Percentiles rank a stretch among this genome's conserved stretches.
Conservation (phyloP, 2,113 vertebrate species). For the Microtus ochrogaster region DNA sequence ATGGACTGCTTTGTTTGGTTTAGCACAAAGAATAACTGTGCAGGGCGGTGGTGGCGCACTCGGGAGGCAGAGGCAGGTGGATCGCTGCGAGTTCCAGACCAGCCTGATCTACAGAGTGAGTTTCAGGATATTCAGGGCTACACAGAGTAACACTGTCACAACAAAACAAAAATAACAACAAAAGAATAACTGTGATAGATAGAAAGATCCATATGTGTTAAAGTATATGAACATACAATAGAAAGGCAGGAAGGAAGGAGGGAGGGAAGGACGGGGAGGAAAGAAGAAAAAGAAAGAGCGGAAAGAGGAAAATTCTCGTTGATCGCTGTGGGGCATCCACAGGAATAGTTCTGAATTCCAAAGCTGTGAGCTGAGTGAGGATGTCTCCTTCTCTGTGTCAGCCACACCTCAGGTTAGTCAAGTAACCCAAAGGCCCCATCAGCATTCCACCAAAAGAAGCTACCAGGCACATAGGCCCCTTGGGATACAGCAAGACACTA, state of each 20-base stretch:
- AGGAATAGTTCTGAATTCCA: background rate
- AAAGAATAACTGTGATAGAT: background rate
- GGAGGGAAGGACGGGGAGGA: too few relatives aligned
- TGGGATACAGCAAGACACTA: fast-evolving
- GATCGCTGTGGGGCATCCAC: background rate
- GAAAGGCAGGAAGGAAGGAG: background rate
- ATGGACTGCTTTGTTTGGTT: background rate
- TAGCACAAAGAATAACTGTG: background rate
- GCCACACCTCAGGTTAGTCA: background rate
- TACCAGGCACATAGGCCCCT: fast-evolving
- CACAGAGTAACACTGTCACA: background rate
- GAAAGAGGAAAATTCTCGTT: background rate
- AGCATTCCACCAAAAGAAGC: fast-evolving
- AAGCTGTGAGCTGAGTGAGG: background rate
- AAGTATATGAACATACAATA: background rate
- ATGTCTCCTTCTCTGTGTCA: background rate
- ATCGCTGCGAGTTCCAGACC: background rate
- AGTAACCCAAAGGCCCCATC: background rate
- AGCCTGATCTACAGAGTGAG: background rate
- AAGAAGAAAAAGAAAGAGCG: background rate
- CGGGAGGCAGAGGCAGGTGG: background rate
- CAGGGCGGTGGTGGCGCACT: fast-evolving
- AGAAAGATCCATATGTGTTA: background rate
- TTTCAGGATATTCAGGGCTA: background rate
- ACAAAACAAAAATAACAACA: background rate